These are phyloP conservation scores for Colistium nudipinnis DNA, from an alignment of 2,113 vertebrate genomes.

Conservation along the genomic window DNA sequence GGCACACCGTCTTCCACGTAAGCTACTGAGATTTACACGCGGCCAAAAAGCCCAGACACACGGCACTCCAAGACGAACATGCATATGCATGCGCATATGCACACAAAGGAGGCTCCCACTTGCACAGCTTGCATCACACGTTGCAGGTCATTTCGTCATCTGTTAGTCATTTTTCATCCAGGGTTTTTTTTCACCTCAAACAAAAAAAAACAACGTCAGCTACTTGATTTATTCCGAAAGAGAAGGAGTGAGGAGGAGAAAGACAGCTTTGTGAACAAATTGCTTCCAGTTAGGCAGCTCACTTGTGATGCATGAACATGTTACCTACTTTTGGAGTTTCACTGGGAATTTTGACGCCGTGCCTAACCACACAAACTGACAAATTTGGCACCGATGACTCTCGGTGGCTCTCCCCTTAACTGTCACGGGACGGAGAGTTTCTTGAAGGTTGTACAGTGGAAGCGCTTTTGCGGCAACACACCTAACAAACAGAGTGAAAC, in stretches of 20 bases:
- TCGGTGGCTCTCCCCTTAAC: background rate
- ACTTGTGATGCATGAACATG: slow-evolving; percentile 22
- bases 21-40: slow-evolving; percentile 61
- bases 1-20: slow-evolving; percentile 52
- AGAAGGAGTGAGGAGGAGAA: slow-evolving; percentile 8
- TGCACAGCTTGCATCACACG: slow-evolving; percentile 69
- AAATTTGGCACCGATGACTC: background rate
- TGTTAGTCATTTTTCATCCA: slow-evolving; percentile 52
- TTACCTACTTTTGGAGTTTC: slow-evolving; percentile 27
- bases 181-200: slow-evolving; percentile 53
- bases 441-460: background rate
- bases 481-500: background rate
- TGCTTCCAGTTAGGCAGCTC: slow-evolving; percentile 37
- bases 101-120: slow-evolving; percentile 54
- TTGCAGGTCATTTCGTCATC: slow-evolving; percentile 75
- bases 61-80: slow-evolving; percentile 55
- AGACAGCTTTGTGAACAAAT: slow-evolving; percentile 30
- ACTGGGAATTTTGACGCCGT: slow-evolving; percentile 31
- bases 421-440: background rate
- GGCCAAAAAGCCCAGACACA: slow-evolving; percentile 62
- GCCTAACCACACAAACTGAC: slow-evolving; percentile 40
- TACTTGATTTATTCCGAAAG: slow-evolving; percentile 38
- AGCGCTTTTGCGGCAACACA: background rate
- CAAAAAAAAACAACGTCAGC: slow-evolving; percentile 55
- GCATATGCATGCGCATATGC: slow-evolving; percentile 64